phyloP scores from a whole-genome alignment of 2,113 vertebrate species.

The Tyrannus savana region DNA sequence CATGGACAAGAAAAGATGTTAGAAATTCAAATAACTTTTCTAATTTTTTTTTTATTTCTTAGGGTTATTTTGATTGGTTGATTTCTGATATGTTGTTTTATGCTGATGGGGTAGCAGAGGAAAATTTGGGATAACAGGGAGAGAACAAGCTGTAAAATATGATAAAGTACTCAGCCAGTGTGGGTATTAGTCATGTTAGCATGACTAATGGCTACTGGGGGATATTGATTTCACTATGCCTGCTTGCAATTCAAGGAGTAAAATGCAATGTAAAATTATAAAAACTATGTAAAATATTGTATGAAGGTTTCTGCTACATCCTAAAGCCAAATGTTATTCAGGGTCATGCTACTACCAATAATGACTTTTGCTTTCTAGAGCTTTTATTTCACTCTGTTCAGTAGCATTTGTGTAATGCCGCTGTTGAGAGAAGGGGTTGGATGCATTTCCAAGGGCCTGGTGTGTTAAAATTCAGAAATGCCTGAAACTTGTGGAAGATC shows the following conservation, averaged over 20 bases:
- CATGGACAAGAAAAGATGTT: rapidly evolving
- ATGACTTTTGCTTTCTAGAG: background rate
- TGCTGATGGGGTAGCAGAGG: rapidly evolving
- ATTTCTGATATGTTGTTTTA: background rate
- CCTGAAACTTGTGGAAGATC: background rate
- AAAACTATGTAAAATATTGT: background rate
- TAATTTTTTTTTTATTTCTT: background rate
- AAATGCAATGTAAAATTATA: background rate
- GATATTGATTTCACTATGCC: background rate
- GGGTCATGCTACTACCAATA: background rate
- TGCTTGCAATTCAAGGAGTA: background rate
- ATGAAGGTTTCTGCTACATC: background rate
- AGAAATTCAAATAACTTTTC: background rate
- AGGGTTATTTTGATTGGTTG: rapidly evolving
- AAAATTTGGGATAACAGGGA: background rate
- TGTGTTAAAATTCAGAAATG: background rate
- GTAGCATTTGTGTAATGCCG: background rate
- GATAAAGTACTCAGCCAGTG: rapidly evolving
- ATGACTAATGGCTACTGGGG: background rate
- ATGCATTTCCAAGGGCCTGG: background rate
- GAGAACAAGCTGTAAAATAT: background rate
- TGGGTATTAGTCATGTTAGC: no score
- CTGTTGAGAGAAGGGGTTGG: background rate
- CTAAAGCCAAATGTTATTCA: background rate
- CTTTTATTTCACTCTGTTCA: background rate